A percentile compares a stretch with the other conserved stretches of the same genome.
Evolutionary conservation across 2,113 vertebrate species (phyloP).

Genomic region (Saccopteryx leptura): DNA sequence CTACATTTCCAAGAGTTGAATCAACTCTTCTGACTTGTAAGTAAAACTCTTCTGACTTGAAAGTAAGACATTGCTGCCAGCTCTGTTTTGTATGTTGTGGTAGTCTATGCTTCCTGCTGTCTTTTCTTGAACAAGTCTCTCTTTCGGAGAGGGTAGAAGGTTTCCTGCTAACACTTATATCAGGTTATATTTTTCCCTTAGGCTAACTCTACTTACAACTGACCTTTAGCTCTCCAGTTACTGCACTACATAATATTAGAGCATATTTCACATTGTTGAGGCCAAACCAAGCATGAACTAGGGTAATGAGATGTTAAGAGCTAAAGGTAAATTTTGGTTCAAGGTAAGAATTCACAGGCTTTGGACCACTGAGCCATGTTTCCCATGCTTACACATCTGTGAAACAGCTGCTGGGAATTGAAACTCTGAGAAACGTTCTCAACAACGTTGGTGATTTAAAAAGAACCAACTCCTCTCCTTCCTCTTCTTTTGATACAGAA

Average conservation of each 20-base stretch:
- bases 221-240: not conserved
- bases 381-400: slow-evolving; percentile 57
- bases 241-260: not conserved
- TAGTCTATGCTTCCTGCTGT: not conserved
- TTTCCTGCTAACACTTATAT: not conserved
- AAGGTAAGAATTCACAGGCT: slow-evolving; percentile 60
- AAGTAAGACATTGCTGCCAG: not conserved
- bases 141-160: not conserved
- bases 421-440: slow-evolving; percentile 60
- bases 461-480: not conserved
- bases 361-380: slow-evolving; percentile 67
- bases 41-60: too few relatives aligned
- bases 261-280: not conserved
- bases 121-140: not conserved
- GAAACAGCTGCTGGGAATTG: slow-evolving; percentile 55
- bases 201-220: not conserved
- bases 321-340: slow-evolving; percentile 1
- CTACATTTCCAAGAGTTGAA: not conserved
- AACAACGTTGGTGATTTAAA: slow-evolving; percentile 7
- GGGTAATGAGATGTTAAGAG: not conserved
- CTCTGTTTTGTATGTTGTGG: not conserved
- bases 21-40: not conserved
- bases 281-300: not conserved
- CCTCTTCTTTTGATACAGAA: not conserved
- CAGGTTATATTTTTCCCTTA: not conserved